Base-by-base conservation (phyloP, 2,888 invertebrate species). In the Mimas tiliae region DNA sequence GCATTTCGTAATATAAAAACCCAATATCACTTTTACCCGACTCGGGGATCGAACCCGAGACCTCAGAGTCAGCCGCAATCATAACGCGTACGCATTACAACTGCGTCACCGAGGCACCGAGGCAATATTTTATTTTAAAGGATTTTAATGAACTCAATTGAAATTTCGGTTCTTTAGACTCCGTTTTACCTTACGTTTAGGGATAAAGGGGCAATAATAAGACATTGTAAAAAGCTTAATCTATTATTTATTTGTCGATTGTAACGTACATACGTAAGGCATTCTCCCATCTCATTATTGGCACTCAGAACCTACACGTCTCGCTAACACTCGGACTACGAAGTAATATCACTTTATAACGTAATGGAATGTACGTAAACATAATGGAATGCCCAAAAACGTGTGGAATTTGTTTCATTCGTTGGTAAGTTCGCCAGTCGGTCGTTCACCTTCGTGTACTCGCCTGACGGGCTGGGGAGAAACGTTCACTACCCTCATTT, bases 221-320 rank as follows among this genome's bases (percentile, higher is more conserved):
- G 67, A 81, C 85, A 67, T 70, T 68, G 73, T 87, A 84, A 89
- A 92, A 93, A 93, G 93, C 93, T 93, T 93, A 93, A 77, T 86
- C 90, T 91, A 91, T 76, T 80, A 84, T 91, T 93, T 93, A 93
- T 93, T 93, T 93, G 93, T 93, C 93, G 90, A 90, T 91, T 92
- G 71, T 87, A 91, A 92, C 89, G 83, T 92, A 92, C 91, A 89
- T 82, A 90, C 88, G 86, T 93, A 93, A 93, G 93, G 93, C 92
- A 91, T 90, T 84, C 85, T 89, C 84, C 87, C 86, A 84, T 86
- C 87, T 79, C 80, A 80, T 82, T 84, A 89, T 93, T 93, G 93
- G 93, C 93, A 93, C 93, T 91, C 91, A 84, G 84, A 86, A 87
- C 90, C 91, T 82, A 84, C 82, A 78, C 85, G 85, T 71, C 80